Base-by-base conservation (phyloP, 1,140 invertebrate genomes). In the Pomacea maculata region DNA sequence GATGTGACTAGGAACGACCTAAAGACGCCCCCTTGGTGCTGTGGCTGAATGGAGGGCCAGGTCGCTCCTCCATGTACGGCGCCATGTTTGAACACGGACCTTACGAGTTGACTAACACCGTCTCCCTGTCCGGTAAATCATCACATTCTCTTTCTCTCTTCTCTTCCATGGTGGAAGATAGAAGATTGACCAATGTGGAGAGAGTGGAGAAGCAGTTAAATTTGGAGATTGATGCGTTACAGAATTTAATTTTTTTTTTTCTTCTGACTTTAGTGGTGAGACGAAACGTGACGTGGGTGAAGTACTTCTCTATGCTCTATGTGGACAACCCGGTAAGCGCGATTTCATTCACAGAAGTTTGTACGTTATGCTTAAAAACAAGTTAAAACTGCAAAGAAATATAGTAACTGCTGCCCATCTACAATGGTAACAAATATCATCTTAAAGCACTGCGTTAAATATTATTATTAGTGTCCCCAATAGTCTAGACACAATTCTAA, bases 31-130 rank as follows among this genome's bases (percentile, higher is more conserved):
- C 96, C 1, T 93, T 96, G 81, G 91, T 96, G 15, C 88, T 97
- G 15, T 97, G 96, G 96, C 92, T 97, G 1, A 95, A 97, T 92
- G 96, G 95, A 72, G 92, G 95, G 19, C 96, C 96, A 2, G 96
- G 96, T 0, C 93, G 94, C 14, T 93, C 94, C 1, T 96, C 95
- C 0, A 88, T 97, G 29, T 95, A 94, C 85, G 96, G 95, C 0
- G 89, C 97, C 1, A 96, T 97, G 83, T 92, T 93, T 0, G 95
- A 96, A 91, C 94, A 96, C 86, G 96, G 96, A 0, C 96, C 96
- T 17, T 73, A 73, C 29, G 3, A 45, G 34, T 45, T 45, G 34
- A 45, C 34, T 45, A 45, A 45, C 34, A 2, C 34, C 34, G 34
- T 4, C 34, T 45, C 34, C 34, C 34, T 0, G 34, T 45, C 34